phyloP scores from a whole-genome alignment of 2,797 vertebrate genomes.

The Harpagifer antarcticus region DNA sequence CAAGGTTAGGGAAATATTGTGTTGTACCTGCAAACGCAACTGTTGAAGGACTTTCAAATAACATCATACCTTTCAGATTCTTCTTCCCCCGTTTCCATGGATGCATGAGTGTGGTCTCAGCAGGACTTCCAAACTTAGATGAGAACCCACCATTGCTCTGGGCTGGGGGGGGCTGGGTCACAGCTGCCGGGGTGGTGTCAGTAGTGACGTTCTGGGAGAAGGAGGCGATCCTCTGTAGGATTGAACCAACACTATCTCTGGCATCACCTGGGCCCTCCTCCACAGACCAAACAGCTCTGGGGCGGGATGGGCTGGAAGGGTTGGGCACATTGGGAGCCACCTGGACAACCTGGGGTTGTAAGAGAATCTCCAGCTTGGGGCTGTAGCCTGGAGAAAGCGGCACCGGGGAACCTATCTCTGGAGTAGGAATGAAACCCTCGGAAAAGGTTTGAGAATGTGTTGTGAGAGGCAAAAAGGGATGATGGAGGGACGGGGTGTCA shows the following conservation, averaged over 20 bases:
- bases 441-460: conserved; percentile 39
- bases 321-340: conserved; percentile 35
- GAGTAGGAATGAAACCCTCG: conserved; percentile 59
- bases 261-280: conserved; percentile 10
- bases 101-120: neutral
- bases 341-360: conserved; percentile 77
- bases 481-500: conserved; percentile 49
- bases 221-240: conserved; percentile 83
- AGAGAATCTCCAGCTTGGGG: conserved; percentile 70
- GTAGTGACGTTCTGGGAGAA: conserved; percentile 67
- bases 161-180: conserved; percentile 2
- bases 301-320: conserved; percentile 39
- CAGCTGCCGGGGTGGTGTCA: conserved; percentile 10
- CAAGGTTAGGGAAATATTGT: no score
- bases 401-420: conserved; percentile 59
- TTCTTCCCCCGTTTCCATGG: conserved; percentile 28
- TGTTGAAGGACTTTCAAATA: neutral
- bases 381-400: conserved; percentile 69
- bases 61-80: conserved; percentile 61
- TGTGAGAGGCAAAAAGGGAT: conserved; percentile 18
- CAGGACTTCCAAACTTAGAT: neutral
- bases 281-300: conserved; percentile 15
- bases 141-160: conserved; percentile 56
- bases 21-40: neutral
- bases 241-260: conserved; percentile 79